A percentile compares a stretch with the other conserved stretches of the same genome.
phyloP scores from a whole-genome alignment of 2,797 vertebrate genomes.

The Esox lucius region DNA sequence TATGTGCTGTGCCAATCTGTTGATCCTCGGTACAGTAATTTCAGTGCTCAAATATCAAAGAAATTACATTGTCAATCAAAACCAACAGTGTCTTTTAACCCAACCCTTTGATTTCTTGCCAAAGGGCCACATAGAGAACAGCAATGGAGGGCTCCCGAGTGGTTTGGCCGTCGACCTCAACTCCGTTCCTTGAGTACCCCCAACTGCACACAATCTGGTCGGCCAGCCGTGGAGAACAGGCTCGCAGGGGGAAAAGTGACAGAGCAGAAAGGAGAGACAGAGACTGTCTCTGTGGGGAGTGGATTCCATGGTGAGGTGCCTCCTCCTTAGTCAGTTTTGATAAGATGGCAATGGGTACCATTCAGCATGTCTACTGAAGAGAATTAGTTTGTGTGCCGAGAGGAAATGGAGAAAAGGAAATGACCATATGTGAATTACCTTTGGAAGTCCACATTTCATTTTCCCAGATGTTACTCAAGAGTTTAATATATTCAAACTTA shows the following conservation, averaged over 20 bases:
- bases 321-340: constrained; percentile 44
- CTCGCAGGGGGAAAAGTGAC: not conserved
- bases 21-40: not conserved
- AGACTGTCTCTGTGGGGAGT: not conserved
- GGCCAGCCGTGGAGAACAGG: not conserved
- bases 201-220: no score
- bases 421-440: not conserved
- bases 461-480: not conserved
- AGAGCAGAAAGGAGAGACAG: not conserved
- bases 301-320: constrained; percentile 19
- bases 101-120: not conserved
- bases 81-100: not conserved
- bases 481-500: not conserved
- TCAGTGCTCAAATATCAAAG: not conserved
- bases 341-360: constrained; percentile 57
- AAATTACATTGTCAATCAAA: not conserved
- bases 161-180: no score
- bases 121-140: not conserved
- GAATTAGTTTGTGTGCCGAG: not conserved
- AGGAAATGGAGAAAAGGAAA: not conserved
- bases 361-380: not conserved
- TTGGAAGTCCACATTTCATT: not conserved
- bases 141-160: not conserved
- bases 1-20: not conserved
- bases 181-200: no score